Conservation (phyloP, 2,888 invertebrate genomes). For the Cantharis rufa region DNA sequence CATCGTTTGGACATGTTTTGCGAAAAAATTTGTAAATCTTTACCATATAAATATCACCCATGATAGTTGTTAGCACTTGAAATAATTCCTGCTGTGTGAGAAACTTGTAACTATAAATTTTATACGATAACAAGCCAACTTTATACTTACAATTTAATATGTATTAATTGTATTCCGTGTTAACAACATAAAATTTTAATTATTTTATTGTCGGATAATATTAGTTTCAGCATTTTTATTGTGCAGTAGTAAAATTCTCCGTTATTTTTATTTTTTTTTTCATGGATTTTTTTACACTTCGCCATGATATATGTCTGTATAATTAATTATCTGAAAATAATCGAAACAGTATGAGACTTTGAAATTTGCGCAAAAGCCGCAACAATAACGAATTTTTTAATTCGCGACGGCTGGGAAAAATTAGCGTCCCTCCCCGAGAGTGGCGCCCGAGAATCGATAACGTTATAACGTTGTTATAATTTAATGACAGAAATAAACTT, state of each 20-base stretch:
- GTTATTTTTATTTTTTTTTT: background rate
- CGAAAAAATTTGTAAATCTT: background rate
- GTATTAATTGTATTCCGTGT: background rate
- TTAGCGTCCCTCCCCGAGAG: background rate
- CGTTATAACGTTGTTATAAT: background rate
- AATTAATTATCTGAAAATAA: background rate
- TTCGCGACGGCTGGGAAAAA: background rate
- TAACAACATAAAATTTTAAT: background rate
- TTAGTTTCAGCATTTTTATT: background rate
- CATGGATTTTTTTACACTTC: background rate
- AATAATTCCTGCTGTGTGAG: slow-evolving; percentile 8
- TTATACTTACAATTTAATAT: background rate
- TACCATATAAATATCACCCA: background rate
- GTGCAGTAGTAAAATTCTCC: background rate
- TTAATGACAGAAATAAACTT: background rate
- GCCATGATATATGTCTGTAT: background rate
- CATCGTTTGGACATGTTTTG: background rate
- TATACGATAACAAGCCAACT: background rate
- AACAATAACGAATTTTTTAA: background rate
- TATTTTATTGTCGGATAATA: background rate
- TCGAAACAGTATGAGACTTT: background rate
- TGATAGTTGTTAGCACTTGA: background rate
- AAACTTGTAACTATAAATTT: slow-evolving; percentile 10
- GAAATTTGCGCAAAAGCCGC: background rate
- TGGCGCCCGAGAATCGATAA: background rate